Base-by-base conservation (phyloP, 2,888 invertebrate genomes). In the Oscheius sp. region DNA sequence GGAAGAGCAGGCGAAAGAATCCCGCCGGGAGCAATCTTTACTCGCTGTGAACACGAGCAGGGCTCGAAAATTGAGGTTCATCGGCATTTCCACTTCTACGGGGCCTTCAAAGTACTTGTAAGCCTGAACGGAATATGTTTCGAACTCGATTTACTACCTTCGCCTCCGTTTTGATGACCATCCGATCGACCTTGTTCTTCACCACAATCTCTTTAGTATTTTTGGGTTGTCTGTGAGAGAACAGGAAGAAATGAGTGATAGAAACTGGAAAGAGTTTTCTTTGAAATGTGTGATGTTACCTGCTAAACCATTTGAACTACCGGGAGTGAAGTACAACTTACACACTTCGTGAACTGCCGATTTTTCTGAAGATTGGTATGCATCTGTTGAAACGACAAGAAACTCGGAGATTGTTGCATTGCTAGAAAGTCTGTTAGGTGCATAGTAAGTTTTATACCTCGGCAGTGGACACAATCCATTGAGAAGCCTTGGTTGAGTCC, bases 41-140 rank as follows among this genome's bases (percentile, higher is more conserved):
- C 76, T 73, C 32, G 68, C 58, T 1, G 80, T 75, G 33, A 81
- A 74, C 10, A 76, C 13, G 1, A 81, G 32, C 53, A 79, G 74
- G 2, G 80, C 78, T 9, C 79, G 79, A 37, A 79, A 81, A 57
- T 81, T 81, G 47, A 81, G 50, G 48, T 81, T 81, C 79, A 81
- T 79, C 53, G 80, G 80, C 48, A 81, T 81, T 21, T 68, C 53
- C 11, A 81, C 29, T 55, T 60, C 60, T 2, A 81, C 75, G 3
- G 79, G 74, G 9, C 76, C 74, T 9, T 58, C 47, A 70, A 79
- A 72, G 32, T 73, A 35, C 13, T 76, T 79, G 59, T 81, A 81
- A 10, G 76, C 77, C 77, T 79, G 65, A 33, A 77, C 3, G 33
- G 11, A 21, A 21, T 42, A 2, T n/a, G 35, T 2, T 53, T 37